Evolutionary conservation across 2,113 vertebrate species (phyloP), one percentile per base, ranked within the genome.

Genomic region (Phalacrocorax pelagicus): DNA sequence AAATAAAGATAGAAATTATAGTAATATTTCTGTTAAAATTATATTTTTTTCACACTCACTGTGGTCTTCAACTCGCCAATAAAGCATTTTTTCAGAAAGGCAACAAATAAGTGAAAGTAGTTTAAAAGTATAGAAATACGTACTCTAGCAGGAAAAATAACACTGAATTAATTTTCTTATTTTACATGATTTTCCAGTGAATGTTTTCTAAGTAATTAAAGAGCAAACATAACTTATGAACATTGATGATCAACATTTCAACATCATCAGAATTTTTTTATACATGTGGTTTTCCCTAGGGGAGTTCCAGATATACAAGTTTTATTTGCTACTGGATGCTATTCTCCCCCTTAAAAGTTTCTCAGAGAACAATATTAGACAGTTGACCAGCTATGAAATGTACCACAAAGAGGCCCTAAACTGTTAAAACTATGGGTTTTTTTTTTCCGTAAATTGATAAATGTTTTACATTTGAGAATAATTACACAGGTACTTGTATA

Each of bases 201-300:
- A 62, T 10, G 1, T 58, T 88, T 90, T 83, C 40, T 66, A 77
- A 58, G 62, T 83, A 69, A 85, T 24, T 77, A 65, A 80, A 73
- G 26, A 51, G 7, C 18, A 69, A 67, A 5, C 9, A 14, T 49
- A 59, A n/a, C 27, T 83, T 22, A 26, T 24, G 2, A 90, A 29
- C 23, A 58, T 46, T 18, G 61, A 29, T 74, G 17, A 75, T 62
- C 36, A 65, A 57, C 3, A 15, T 40, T 69, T 72, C 44, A 72
- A 26, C 11, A 51, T 46, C 21, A 71, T 3, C 10, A 75, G 20
- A 47, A 4, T 20, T 47, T 72, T 58, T 86, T 89, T 12, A 22
- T 12, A 15, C 0, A 0, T 36, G 0, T 38, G 42, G 4, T 67
- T 74, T 55, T 65, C 30, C 27, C 54, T 49, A 20, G 16, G 22